A percentile compares a stretch with the other conserved stretches of the same genome.
These are phyloP conservation scores for Enteromius thamalakanensis DNA, from an alignment of 2,797 vertebrate genomes.

Conservation along the genomic window DNA sequence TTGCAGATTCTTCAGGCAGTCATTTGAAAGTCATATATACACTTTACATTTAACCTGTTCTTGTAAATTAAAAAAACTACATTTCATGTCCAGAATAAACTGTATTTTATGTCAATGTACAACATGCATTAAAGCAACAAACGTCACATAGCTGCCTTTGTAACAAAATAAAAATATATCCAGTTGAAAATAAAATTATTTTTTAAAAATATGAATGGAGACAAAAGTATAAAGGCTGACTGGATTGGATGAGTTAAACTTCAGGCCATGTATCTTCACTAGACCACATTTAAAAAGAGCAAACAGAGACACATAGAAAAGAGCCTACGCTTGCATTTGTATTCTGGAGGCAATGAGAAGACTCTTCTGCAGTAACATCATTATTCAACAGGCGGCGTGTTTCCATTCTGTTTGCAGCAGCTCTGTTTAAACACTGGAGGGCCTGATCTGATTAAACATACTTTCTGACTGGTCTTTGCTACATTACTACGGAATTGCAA, in stretches of 20 bases:
- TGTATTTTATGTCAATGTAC: conserved; percentile 8
- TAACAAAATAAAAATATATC: neutral
- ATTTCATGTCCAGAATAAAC: neutral
- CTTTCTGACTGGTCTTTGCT: neutral
- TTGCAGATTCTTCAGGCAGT: conserved; percentile 20
- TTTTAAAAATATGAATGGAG: neutral
- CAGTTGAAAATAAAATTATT: neutral
- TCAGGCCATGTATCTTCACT: neutral
- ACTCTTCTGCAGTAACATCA: neutral
- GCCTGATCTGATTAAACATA: neutral
- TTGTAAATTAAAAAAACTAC: neutral
- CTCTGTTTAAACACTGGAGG: neutral
- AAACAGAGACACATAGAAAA: neutral
- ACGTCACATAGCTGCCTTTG: conserved; percentile 29
- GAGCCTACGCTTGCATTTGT: neutral
- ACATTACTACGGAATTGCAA: neutral
- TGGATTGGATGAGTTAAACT: neutral
- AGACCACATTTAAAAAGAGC: no score
- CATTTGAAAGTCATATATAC: neutral
- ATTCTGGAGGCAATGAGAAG: neutral
- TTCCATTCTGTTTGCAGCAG: neutral
- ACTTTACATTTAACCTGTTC: neutral
- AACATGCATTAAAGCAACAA: conserved; percentile 29
- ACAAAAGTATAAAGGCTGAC: neutral
- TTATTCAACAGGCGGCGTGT: neutral